Conservation (phyloP, 92 coral and sea anemone species). For the Virgularia gustaviana region DNA sequence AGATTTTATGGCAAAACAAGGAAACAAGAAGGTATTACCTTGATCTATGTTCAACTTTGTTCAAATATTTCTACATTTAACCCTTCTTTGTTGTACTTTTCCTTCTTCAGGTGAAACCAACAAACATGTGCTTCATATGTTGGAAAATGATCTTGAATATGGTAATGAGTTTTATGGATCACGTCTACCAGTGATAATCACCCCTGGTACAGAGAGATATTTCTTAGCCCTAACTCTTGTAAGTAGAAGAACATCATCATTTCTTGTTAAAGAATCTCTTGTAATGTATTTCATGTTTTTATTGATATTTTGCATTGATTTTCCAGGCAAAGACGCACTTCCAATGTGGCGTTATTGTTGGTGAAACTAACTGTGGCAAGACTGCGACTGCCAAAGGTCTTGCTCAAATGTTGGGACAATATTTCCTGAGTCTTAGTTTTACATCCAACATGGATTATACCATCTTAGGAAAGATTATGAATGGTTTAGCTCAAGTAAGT, state of each 20-base stretch:
- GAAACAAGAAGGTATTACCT: too few relatives aligned
- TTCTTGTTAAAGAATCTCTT: neutral
- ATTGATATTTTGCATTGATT: neutral
- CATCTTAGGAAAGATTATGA: conserved; percentile 73
- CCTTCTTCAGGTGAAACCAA: conserved; percentile 13
- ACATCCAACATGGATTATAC: conserved; percentile 72
- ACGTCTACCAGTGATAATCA: conserved; percentile 70
- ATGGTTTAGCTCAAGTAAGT: conserved; percentile 90
- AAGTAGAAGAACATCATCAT: neutral
- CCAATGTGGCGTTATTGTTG: conserved; percentile 77
- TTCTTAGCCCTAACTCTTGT: conserved; percentile 87
- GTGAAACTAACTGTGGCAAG: conserved; percentile 85
- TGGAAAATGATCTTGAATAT: conserved; percentile 82
- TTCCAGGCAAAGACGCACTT: conserved; percentile 76
- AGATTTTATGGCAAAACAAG: too few relatives aligned
- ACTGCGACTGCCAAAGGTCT: conserved; percentile 95
- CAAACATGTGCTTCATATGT: conserved; percentile 64
- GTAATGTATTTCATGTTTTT: neutral
- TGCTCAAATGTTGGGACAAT: conserved; percentile 87
- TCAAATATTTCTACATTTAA: neutral
- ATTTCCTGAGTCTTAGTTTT: conserved; percentile 76
- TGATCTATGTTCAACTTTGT: neutral
- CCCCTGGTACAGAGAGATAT: conserved; percentile 86
- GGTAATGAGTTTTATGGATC: conserved; percentile 91
- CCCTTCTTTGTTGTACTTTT: neutral